Base-by-base conservation (phyloP, 2,888 invertebrate species). In the Aleiodes alternator region DNA sequence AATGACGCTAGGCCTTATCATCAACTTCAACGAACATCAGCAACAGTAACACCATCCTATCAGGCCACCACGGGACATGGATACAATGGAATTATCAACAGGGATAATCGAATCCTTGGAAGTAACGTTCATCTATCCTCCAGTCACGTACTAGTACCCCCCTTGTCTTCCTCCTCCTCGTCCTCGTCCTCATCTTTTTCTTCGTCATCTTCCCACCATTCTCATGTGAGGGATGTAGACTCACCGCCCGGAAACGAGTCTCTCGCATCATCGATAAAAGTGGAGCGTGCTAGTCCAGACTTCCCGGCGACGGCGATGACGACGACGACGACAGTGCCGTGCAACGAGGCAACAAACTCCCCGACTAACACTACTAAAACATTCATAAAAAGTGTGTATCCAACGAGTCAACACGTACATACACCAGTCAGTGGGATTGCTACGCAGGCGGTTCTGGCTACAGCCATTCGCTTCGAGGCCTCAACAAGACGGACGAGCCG, bases 261-360 rank as follows among this genome's bases (percentile, higher is more conserved):
- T 86, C 85, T 78, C 86, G 84, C 80, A 83, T 81, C 79, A 87
- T 84, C 80, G 90, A 84, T 86, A 83, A 87, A 86, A 83, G 83
- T 82, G 78, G 86, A 86, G 79, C 86, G 85, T 81, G 84, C 85
- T 73, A 87, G 87, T 80, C 87, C 87, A 82, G 87, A 87, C 86
- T 84, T 84, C 73, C 80, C 80, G 87, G 85, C 84, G 83, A 83
- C 84, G 80, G 82, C 79, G 92, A 91, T 80, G 91, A 82, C 83
- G 83, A 23, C 80, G 83, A 23, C 80, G 83, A 83, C 84, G 80
- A 82, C 79, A 92, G 91, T 80, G 91, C 82, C 83, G 84, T 85
- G 82, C 84, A 50, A 57, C 29, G 85, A 84, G 75, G 73, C 83
- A 50, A 76, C 80, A 14, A 76, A 79, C 71, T 83, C 85, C 23